Conservation (phyloP, 1,140 invertebrate species). For the Nixonia krombeini region DNA sequence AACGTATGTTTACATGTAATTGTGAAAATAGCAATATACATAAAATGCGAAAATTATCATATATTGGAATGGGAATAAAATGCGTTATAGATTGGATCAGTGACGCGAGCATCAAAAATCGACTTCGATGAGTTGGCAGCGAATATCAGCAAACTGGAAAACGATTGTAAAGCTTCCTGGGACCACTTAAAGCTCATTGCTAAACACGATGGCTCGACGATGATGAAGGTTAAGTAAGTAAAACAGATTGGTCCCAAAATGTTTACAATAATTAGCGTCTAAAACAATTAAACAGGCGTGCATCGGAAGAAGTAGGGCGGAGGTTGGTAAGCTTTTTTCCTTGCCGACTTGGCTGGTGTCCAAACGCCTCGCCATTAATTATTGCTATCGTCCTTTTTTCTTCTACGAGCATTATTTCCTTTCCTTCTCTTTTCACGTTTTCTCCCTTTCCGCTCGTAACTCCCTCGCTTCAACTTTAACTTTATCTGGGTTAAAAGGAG, state of each 20-base stretch:
- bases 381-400: slow-evolving; percentile 47
- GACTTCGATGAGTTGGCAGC: slow-evolving; percentile 91
- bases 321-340: too few relatives aligned
- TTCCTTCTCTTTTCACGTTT: slow-evolving; percentile 25
- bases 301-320: too few relatives aligned
- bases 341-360: slow-evolving; percentile 50
- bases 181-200: slow-evolving; percentile 96
- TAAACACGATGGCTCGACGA: slow-evolving; percentile 93
- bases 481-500: slow-evolving; percentile 38
- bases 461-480: slow-evolving; percentile 14
- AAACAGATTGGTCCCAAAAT: too few relatives aligned
- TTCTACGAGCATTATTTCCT: too few relatives aligned
- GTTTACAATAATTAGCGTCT: too few relatives aligned
- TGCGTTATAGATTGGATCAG: slow-evolving; percentile 85
- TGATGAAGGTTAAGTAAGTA: slow-evolving; percentile 86
- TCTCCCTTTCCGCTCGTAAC: neutral
- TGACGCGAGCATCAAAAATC: slow-evolving; percentile 93
- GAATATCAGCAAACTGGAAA: slow-evolving; percentile 91
- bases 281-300: too few relatives aligned
- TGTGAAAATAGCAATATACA: too few relatives aligned
- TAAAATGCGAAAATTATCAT: too few relatives aligned
- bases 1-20: too few relatives aligned
- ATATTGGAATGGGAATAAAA: too few relatives aligned
- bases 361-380: slow-evolving; percentile 64
- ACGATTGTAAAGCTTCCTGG: slow-evolving; percentile 97